These are phyloP conservation scores for Cantharis nigra DNA, from an alignment of 2,888 invertebrate species.

Conservation along the genomic window DNA sequence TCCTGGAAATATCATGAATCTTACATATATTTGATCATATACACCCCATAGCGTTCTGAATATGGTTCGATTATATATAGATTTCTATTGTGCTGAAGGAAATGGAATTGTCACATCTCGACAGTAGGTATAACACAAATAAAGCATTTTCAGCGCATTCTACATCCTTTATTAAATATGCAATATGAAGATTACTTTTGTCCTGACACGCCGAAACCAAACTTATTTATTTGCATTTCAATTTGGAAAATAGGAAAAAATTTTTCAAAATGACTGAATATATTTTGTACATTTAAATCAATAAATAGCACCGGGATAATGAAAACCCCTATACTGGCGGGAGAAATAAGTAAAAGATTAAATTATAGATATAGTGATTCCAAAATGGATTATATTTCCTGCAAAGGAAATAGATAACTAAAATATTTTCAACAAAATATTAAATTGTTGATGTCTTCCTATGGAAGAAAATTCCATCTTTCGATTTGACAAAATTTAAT, in stretches of 20 bases:
- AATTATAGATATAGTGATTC: neutral
- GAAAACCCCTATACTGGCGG: neutral
- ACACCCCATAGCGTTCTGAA: constrained; percentile 22
- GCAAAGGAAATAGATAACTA: neutral
- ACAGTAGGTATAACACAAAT: constrained; percentile 28
- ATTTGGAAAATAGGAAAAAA: neutral
- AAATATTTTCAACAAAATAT: neutral
- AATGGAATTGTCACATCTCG: constrained; percentile 35
- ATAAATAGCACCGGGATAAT: neutral
- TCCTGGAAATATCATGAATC: constrained; percentile 16
- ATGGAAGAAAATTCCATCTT: neutral
- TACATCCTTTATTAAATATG: constrained; percentile 34
- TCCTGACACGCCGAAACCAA: constrained; percentile 16
- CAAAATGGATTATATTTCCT: neutral
- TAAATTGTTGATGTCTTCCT: neutral
- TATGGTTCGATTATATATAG: constrained; percentile 33
- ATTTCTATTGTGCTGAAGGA: constrained; percentile 33
- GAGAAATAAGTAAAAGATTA: neutral
- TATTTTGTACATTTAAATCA: neutral
- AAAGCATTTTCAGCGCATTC: constrained; percentile 29
- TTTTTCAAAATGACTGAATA: neutral
- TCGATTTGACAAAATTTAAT: neutral
- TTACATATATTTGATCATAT: constrained; percentile 21
- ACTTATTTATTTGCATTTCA: neutral
- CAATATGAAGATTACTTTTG: constrained; percentile 31